phyloP scores from a whole-genome alignment of 1,140 invertebrate species.

The Streblospio benedicti region DNA sequence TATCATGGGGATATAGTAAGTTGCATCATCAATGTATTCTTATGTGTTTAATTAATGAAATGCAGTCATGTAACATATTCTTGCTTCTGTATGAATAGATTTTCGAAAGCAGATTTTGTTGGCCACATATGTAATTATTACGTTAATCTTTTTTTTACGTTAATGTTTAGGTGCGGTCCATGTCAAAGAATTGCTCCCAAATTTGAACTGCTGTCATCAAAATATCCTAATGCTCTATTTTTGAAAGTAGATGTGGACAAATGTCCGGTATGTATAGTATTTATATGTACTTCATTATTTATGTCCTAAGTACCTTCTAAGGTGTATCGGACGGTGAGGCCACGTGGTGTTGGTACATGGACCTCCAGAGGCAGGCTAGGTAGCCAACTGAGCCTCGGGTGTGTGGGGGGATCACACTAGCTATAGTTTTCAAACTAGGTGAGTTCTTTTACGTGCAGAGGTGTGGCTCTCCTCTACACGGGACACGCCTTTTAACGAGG shows the following conservation, averaged over 20 bases:
- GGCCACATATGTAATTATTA: not conserved
- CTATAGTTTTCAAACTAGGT: not conserved
- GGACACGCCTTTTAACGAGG: too few relatives aligned
- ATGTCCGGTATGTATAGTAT: slow-evolving; percentile 30
- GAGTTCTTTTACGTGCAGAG: not conserved
- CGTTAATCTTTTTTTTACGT: slow-evolving; percentile 9
- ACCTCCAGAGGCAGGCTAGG: too few relatives aligned
- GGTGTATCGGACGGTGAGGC: too few relatives aligned
- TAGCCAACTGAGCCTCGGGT: not conserved
- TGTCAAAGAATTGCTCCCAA: slow-evolving; percentile 84
- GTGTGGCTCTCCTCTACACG: too few relatives aligned
- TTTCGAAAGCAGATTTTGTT: too few relatives aligned
- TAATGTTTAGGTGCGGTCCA: slow-evolving; percentile 73
- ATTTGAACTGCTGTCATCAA: slow-evolving; percentile 59
- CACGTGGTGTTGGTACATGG: too few relatives aligned
- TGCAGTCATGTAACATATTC: too few relatives aligned
- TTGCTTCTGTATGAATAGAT: too few relatives aligned
- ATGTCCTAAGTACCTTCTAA: not conserved
- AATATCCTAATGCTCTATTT: slow-evolving; percentile 24
- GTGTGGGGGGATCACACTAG: not conserved
- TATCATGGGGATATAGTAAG: too few relatives aligned
- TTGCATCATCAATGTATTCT: too few relatives aligned
- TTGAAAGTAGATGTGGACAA: slow-evolving; percentile 62
- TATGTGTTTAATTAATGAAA: too few relatives aligned
- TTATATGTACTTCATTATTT: not conserved